phyloP scores from a whole-genome alignment of 2,797 vertebrate species.

The Sebastes kiyomatsui region DNA sequence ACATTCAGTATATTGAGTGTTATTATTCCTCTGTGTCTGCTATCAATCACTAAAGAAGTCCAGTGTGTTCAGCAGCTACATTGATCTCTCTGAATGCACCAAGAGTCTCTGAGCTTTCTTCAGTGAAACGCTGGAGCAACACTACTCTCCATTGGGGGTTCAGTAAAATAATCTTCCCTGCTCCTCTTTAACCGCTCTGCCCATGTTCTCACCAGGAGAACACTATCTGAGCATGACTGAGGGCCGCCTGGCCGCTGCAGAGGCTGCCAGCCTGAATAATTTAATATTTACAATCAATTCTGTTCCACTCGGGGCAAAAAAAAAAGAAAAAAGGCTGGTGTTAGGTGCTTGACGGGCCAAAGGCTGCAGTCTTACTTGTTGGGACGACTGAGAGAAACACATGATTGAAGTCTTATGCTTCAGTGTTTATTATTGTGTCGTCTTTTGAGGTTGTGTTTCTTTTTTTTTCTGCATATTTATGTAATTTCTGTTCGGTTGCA shows the following conservation, averaged over 20 bases:
- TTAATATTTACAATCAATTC: slow-evolving; percentile 70
- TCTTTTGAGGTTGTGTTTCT: neutral
- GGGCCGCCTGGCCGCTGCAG: slow-evolving; percentile 30
- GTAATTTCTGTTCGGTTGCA: neutral
- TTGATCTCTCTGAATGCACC: neutral
- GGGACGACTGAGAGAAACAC: neutral
- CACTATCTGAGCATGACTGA: slow-evolving; percentile 58
- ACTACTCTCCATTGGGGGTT: slow-evolving; percentile 46
- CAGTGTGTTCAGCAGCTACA: neutral
- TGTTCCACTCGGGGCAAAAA: slow-evolving; percentile 10
- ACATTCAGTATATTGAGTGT: neutral
- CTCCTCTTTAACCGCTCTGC: slow-evolving; percentile 45
- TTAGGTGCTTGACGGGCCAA: slow-evolving; percentile 21
- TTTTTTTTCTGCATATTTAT: neutral
- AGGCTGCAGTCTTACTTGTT: slow-evolving; percentile 15
- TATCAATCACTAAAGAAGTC: neutral
- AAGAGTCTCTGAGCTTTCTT: slow-evolving; percentile 6
- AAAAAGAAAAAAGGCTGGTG: neutral
- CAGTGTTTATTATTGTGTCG: slow-evolving; percentile 40
- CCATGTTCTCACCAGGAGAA: slow-evolving; percentile 62
- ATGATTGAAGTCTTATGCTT: neutral
- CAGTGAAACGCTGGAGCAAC: slow-evolving; percentile 33
- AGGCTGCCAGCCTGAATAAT: slow-evolving; percentile 59
- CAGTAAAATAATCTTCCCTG: slow-evolving; percentile 60
- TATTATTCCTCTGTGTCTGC: neutral